Conservation (phyloP, 2,113 vertebrate genomes). For the Solenodon paradoxus region DNA sequence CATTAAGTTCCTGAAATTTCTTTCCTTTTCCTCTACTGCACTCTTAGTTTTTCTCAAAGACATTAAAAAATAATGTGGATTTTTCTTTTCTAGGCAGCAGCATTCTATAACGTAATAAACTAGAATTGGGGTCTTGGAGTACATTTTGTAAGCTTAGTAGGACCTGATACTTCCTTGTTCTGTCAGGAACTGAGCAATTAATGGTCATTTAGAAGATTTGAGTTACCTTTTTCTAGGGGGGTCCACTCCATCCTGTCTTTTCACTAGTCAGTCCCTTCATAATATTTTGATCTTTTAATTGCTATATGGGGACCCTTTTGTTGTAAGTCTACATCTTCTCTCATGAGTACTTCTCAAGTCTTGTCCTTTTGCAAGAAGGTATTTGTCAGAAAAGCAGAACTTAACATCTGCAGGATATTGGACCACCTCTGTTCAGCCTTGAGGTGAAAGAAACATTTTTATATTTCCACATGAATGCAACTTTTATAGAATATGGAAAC, state of each 20-base stretch:
- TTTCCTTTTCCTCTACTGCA: neutral
- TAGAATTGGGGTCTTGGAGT: neutral
- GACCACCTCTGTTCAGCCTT: neutral
- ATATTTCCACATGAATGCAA: neutral
- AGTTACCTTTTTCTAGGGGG: neutral
- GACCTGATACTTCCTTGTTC: neutral
- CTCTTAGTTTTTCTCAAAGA: constrained; percentile 4
- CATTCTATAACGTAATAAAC: neutral
- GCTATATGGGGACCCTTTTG: neutral
- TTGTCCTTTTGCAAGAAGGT: neutral
- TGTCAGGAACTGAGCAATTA: neutral
- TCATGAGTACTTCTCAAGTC: neutral
- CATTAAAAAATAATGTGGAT: neutral
- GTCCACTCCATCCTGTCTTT: neutral
- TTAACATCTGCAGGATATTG: neutral
- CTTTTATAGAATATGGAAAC: neutral
- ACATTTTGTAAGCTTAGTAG: neutral
- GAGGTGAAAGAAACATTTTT: neutral
- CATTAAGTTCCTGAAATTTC: neutral
- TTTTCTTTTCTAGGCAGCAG: neutral
- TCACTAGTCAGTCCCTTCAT: neutral
- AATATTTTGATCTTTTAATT: neutral
- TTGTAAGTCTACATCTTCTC: neutral
- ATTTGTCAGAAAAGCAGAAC: neutral
- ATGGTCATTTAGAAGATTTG: neutral